phyloP scores from a whole-genome alignment of 2,888 invertebrate genomes.

The Drosophila meridiana region DNA sequence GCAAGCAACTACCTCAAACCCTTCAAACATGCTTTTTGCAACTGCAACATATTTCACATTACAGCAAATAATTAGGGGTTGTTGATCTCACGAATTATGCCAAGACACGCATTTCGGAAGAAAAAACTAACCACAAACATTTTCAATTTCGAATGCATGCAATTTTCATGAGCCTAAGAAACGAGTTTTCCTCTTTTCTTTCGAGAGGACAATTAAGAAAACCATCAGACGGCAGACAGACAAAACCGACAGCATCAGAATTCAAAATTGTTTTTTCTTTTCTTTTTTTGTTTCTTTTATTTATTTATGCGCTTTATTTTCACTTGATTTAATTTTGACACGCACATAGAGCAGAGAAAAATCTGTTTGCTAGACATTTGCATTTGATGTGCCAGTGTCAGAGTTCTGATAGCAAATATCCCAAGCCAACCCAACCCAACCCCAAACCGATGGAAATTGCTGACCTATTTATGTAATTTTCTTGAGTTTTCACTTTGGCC shows the following conservation, averaged over 20 bases:
- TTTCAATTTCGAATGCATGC: slow-evolving; percentile 26
- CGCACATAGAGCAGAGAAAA: slow-evolving; percentile 27
- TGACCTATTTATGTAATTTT: slow-evolving; percentile 69
- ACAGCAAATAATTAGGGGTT: slow-evolving; percentile 44
- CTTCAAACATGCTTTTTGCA: slow-evolving; percentile 31
- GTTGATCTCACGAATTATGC: slow-evolving; percentile 22
- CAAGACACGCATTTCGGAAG: slow-evolving; percentile 13
- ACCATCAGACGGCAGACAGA: slow-evolving; percentile 50
- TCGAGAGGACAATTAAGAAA: slow-evolving; percentile 53
- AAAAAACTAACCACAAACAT: slow-evolving; percentile 53
- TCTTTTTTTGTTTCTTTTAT: slow-evolving; percentile 48
- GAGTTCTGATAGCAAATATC: slow-evolving; percentile 3
- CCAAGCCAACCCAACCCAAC: not conserved
- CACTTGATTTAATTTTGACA: slow-evolving; percentile 78
- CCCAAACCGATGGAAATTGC: slow-evolving; percentile 35
- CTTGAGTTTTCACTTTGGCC: slow-evolving; percentile 28
- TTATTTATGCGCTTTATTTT: slow-evolving; percentile 73
- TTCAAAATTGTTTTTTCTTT: slow-evolving; percentile 20
- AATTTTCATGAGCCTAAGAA: slow-evolving; percentile 33
- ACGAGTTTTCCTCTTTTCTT: slow-evolving; percentile 41
- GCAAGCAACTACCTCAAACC: not conserved
- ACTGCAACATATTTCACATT: slow-evolving; percentile 3
- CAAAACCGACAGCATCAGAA: slow-evolving; percentile 45
- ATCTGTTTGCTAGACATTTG: slow-evolving; percentile 65
- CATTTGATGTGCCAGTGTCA: slow-evolving; percentile 50